Base-by-base conservation (phyloP, 30 jellyfish, hydroid and myxozoan genomes). In the Turritopsis rubra region DNA sequence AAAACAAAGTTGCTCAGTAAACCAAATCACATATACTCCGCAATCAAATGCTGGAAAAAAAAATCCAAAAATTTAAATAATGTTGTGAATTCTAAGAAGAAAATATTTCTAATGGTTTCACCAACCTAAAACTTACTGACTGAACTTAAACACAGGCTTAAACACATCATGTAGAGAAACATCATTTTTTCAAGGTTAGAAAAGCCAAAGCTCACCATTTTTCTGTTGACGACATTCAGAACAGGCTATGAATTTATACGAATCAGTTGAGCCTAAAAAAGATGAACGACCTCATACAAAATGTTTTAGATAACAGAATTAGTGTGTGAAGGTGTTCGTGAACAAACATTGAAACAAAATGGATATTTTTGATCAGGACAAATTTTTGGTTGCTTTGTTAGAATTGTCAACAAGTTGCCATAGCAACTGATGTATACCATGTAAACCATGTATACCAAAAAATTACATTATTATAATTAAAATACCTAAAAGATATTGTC, bases 401-500 rank as follows among this genome's bases (percentile, higher is more conserved):
- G 22, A 60, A 60, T 0, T 60, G 73, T 18, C 22, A 21, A 21
- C 0, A 60, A 60, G 0, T 60, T 0, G n/a, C n/a, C n/a, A n/a
- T n/a, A n/a, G n/a, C n/a, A n/a, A n/a, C n/a, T n/a, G n/a, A n/a
- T n/a, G n/a, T n/a, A n/a, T n/a, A n/a, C n/a, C n/a, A n/a, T n/a
- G n/a, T n/a, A n/a, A n/a, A n/a, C n/a, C 60, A 41, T 5, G 13
- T 41, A 41, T 41, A 13, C 13, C 60, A 3, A 41, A 3, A 5
- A 41, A 13, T 41, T 3, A 41, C 60, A 41, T 41, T 41, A 41
- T n/a, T n/a, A n/a, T n/a, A n/a, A n/a, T n/a, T n/a, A n/a, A n/a
- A 41, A 3, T 60, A 87, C 95, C 84, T 81, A 52, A 53, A 7
- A 87, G 19, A 21, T n/a, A 71, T 28, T 71, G 18, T 8, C 79